Base-by-base conservation (phyloP, 2,797 vertebrate genomes). In the Malurus splendens region DNA sequence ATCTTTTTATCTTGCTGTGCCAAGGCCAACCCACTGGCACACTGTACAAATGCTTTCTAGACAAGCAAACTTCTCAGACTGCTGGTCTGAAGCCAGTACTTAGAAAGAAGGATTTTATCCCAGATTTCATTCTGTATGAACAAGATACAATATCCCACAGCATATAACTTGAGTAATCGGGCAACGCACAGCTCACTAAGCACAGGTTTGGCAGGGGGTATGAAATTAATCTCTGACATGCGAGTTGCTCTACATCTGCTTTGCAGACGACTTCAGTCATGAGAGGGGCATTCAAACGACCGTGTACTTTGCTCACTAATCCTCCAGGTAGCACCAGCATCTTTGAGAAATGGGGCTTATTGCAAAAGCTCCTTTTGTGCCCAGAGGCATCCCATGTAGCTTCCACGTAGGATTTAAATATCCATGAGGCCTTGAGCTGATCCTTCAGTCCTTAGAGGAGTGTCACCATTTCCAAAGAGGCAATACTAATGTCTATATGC, bases 101-200 rank as follows among this genome's bases (percentile, higher is more conserved):
- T 85, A 82, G 67, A 92, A 82, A 87, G 84, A 70, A 77, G 77
- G 82, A 87, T 89, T 90, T 90, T 51, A 60, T 89, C 50, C 74
- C 45, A 87, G 42, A 82, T 93, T 92, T 87, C 48, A 39, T 73
- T 83, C 65, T 86, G 20, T 50, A 51, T 86, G 87, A 90, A 33
- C 64, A 57, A 84, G 85, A 51, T 75, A 56, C 66, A 42, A 17
- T 72, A 82, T 73, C 60, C 60, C 60, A 41, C 67, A 79, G 64
- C 80, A 86, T 25, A 92, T 83, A 90, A 60, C 14, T 61, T 33
- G 12, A 79, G 30, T 86, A 66, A 54, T 79, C 0, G 0, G 76
- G 54, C 56, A 67, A 51, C 0, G 0, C 66, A 18, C 39, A 50
- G 60, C 47, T 87, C 60, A 25, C 77, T 79, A 74, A 87, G 50